Conservation (phyloP, 2,113 vertebrate species). For the Leucopsar rothschildi region DNA sequence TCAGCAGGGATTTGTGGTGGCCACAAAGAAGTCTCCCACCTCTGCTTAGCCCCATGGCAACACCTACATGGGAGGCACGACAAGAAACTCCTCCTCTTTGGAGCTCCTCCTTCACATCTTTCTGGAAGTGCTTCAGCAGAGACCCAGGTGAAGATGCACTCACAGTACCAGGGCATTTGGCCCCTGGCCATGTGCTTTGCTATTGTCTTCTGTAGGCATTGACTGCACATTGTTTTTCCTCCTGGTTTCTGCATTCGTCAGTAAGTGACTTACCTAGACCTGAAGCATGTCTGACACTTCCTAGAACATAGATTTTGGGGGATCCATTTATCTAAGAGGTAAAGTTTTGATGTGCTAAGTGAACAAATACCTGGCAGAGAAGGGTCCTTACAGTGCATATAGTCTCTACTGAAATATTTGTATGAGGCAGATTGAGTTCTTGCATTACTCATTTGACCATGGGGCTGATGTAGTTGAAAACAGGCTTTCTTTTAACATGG, state of each 20-base stretch:
- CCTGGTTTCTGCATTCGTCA: neutral
- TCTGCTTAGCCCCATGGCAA: neutral
- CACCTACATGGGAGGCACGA: rapidly evolving
- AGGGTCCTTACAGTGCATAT: neutral
- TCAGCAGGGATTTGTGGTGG: neutral
- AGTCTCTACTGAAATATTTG: neutral
- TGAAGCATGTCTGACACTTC: neutral
- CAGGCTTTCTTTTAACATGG: neutral
- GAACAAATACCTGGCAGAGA: neutral
- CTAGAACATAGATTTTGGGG: neutral
- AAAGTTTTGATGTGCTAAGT: neutral
- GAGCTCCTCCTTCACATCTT: neutral
- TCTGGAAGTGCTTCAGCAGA: neutral
- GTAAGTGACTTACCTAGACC: neutral
- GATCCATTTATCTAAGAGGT: neutral
- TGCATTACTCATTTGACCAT: neutral
- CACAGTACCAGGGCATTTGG: neutral
- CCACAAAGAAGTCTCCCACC: neutral
- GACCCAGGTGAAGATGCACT: neutral
- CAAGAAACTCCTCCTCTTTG: neutral
- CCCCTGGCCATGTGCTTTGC: rapidly evolving
- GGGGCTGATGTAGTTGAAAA: neutral
- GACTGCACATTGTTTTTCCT: neutral
- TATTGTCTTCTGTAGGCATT: neutral
- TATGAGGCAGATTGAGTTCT: neutral